A percentile compares a stretch with the other conserved stretches of the same genome.
Conservation (phyloP, 2,113 vertebrate genomes). For the Eulemur macaco region DNA sequence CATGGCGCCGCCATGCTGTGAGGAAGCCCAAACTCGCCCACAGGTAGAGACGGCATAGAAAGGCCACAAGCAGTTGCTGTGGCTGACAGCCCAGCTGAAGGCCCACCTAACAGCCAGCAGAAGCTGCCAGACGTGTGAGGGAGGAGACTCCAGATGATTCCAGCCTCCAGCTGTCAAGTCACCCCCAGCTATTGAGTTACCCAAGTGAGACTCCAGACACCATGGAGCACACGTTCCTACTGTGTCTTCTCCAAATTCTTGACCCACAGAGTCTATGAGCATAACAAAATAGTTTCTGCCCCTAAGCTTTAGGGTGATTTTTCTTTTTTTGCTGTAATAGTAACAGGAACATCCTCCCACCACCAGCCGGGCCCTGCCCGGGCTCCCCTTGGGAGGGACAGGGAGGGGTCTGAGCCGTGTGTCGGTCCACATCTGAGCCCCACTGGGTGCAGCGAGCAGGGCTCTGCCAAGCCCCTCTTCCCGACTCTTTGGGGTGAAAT, state of each 20-base stretch:
- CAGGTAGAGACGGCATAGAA: neutral
- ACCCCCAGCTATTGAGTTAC: neutral
- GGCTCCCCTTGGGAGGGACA: neutral
- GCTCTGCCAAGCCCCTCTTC: neutral
- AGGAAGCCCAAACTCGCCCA: neutral
- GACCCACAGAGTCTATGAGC: neutral
- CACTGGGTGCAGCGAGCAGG: neutral
- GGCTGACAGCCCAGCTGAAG: neutral
- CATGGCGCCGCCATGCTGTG: neutral
- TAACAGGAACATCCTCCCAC: neutral
- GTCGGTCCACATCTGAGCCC: neutral
- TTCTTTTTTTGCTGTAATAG: neutral
- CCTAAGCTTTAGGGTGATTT: neutral
- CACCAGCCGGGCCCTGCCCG: neutral
- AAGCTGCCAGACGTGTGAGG: neutral
- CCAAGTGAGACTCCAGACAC: neutral
- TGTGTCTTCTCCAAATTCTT: neutral
- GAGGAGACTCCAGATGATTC: neutral
- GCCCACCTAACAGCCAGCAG: neutral
- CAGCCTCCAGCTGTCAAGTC: neutral
- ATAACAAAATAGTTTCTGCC: neutral
- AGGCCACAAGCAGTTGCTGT: neutral
- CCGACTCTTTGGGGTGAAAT: conserved; percentile 35
- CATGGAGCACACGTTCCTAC: neutral
- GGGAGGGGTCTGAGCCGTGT: neutral